These are phyloP conservation scores for Cepaea hortensis DNA, from an alignment of 2,888 invertebrate species.

Conservation along the genomic window DNA sequence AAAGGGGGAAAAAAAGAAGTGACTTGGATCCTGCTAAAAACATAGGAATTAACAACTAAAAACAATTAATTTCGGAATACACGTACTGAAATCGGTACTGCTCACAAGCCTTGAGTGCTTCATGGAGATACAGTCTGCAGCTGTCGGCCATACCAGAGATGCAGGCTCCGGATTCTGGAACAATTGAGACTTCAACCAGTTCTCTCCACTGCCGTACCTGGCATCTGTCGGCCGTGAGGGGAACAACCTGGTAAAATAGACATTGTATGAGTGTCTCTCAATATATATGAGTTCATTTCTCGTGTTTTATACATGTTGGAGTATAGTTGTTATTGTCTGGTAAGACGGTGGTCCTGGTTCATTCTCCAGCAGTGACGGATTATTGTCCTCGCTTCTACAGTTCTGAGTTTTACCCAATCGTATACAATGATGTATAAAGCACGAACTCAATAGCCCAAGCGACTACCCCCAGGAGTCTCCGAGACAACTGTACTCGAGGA, in stretches of 20 bases:
- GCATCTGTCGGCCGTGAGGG: constrained; percentile 29
- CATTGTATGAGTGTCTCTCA: background rate
- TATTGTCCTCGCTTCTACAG: too few relatives aligned
- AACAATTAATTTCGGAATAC: background rate
- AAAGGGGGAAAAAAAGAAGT: too few relatives aligned
- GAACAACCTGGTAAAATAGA: constrained; percentile 23
- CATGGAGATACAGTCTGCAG: constrained; percentile 43
- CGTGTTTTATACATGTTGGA: too few relatives aligned
- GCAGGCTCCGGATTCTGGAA: constrained; percentile 33
- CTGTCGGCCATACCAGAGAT: constrained; percentile 37
- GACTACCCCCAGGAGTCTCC: too few relatives aligned
- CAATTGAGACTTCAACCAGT: constrained; percentile 47
- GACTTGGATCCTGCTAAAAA: background rate
- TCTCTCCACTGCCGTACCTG: background rate
- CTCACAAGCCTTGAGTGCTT: constrained; percentile 37
- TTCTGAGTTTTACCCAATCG: too few relatives aligned
- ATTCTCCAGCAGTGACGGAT: too few relatives aligned
- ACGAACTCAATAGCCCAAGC: too few relatives aligned
- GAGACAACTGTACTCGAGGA: too few relatives aligned
- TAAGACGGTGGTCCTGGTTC: too few relatives aligned
- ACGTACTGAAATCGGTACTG: constrained; percentile 33
- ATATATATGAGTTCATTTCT: background rate
- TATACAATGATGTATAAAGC: too few relatives aligned
- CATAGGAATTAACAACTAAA: background rate
- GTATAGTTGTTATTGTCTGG: too few relatives aligned